Conservation (phyloP, 2,113 vertebrate species). For the Lycaon pictus region DNA sequence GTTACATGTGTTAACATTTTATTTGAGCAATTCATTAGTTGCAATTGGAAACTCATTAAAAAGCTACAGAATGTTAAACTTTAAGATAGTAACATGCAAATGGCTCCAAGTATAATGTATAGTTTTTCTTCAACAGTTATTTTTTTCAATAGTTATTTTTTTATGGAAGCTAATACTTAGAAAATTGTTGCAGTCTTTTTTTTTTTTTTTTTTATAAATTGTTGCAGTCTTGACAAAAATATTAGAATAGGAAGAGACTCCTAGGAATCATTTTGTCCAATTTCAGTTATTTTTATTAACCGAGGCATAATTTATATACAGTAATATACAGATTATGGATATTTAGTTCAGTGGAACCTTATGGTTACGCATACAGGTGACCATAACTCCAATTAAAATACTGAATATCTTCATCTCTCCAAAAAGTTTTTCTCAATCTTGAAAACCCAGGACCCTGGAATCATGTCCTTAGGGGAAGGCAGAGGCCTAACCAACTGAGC, state of each 20-base stretch:
- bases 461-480: too few species aligned
- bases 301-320: not conserved
- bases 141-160: conserved; percentile 57
- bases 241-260: not conserved
- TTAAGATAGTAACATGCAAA: conserved; percentile 49
- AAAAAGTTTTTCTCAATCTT: not conserved
- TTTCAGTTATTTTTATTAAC: not conserved
- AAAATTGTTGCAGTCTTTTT: not conserved
- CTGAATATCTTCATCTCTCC: not conserved
- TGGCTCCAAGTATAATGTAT: not conserved
- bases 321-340: not conserved
- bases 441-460: too few species aligned
- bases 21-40: conserved; percentile 13
- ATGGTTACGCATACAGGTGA: not conserved
- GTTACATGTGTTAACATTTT: not conserved
- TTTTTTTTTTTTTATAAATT: not conserved
- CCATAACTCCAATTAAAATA: not conserved
- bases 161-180: not conserved
- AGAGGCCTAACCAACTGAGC: too few species aligned
- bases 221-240: conserved; percentile 19
- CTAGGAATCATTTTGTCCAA: not conserved
- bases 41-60: conserved; percentile 34
- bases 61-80: conserved; percentile 17
- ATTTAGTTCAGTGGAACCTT: not conserved
- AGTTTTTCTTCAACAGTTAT: conserved; percentile 22